Conservation (phyloP, 1,140 invertebrate species). For the fruit fly (Drosophila melanogaster) region DNA sequence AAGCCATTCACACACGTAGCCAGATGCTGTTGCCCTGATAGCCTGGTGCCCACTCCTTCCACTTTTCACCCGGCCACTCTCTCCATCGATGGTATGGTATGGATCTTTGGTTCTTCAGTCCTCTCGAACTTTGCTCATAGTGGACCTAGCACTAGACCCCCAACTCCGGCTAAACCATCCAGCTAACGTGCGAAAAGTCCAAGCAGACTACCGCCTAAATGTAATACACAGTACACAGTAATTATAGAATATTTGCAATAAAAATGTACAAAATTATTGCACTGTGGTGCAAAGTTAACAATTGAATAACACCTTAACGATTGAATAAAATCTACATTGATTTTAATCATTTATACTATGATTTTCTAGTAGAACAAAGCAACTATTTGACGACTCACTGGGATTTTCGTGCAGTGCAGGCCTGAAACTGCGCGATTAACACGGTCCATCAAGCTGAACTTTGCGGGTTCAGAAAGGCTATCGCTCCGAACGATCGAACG, state of each 20-base stretch:
- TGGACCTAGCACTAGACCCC: neutral
- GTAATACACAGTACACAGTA: neutral
- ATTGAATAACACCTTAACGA: no score
- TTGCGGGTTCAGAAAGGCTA: constrained; percentile 70
- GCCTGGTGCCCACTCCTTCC: constrained; percentile 10
- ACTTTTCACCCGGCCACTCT: constrained; percentile 31
- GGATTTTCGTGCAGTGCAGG: constrained; percentile 7
- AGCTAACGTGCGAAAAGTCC: constrained; percentile 67
- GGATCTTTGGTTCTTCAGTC: constrained; percentile 14
- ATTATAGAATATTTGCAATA: neutral
- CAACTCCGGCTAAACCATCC: constrained; percentile 5
- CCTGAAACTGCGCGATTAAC: constrained; percentile 48
- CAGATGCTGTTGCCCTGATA: constrained; percentile 44
- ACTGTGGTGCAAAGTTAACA: no score
- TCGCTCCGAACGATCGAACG: constrained; percentile 48
- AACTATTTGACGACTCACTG: neutral
- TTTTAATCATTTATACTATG: no score
- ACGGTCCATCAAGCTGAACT: constrained; percentile 60
- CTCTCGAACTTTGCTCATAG: neutral
- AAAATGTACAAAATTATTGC: neutral
- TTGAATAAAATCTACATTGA: no score
- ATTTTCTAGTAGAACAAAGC: no score
- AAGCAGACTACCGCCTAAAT: constrained; percentile 9
- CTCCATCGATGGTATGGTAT: constrained; percentile 43
- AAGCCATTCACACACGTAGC: constrained; percentile 59